Percentiles rank a stretch among this genome's conserved stretches.
These are phyloP conservation scores for Cynodonichthys magdalenae DNA, from an alignment of 2,797 vertebrate genomes.

Conservation along the genomic window DNA sequence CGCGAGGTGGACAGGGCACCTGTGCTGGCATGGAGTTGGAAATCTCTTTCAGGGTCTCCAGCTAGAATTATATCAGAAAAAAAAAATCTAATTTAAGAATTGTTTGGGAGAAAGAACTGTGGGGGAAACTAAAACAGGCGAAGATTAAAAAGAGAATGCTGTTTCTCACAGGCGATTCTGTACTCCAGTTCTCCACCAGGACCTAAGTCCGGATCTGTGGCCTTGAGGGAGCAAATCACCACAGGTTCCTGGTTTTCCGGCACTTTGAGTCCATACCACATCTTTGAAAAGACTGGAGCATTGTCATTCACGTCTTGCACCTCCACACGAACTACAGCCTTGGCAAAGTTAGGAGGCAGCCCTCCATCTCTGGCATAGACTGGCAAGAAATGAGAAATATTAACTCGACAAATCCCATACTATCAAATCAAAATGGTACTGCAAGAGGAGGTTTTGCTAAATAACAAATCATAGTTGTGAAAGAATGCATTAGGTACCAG, in stretches of 20 bases:
- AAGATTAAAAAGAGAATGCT: conserved; percentile 6
- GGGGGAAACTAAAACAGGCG: conserved; percentile 8
- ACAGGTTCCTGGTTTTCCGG: conserved; percentile 90
- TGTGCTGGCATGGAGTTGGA: conserved; percentile 82
- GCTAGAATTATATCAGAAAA: conserved; percentile 68
- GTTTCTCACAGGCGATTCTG: conserved; percentile 84
- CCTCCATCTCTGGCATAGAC: conserved; percentile 93
- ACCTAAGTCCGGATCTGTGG: conserved; percentile 89
- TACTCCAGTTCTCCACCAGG: conserved; percentile 89
- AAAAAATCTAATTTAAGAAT: not conserved
- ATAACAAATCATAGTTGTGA: not conserved
- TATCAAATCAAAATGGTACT: not conserved
- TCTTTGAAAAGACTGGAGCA: conserved; percentile 83
- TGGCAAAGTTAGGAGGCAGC: conserved; percentile 89
- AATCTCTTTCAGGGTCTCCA: conserved; percentile 88
- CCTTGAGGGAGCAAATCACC: conserved; percentile 86
- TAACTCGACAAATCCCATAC: not conserved
- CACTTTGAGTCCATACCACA: conserved; percentile 87
- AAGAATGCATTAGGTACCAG: conserved; percentile 74
- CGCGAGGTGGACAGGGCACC: conserved; percentile 88
- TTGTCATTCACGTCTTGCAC: conserved; percentile 95
- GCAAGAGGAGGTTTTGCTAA: not conserved
- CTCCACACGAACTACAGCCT: conserved; percentile 84
- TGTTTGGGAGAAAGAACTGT: conserved; percentile 1
- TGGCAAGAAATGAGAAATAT: conserved; percentile 60